Evolutionary conservation across 2,113 vertebrate genomes (phyloP), one percentile per base, ranked within the genome.

Genomic region (Toxostoma redivivum): DNA sequence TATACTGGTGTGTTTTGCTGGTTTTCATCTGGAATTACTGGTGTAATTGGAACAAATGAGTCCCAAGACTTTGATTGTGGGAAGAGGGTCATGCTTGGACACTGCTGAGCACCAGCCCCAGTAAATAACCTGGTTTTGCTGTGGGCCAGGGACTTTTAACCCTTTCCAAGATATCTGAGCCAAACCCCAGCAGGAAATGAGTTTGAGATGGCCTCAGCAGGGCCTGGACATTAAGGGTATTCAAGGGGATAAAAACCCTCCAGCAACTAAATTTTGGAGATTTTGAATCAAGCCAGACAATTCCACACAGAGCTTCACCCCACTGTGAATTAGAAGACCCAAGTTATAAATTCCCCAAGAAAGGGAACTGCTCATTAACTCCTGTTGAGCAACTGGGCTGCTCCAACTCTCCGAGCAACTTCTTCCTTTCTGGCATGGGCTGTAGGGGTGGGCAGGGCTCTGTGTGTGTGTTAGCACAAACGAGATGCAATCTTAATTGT

Each of bases 241-340:
- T 30, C 15, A 42, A 48, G 4, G 0, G 2, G 4, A 2, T 5
- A 0, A 3, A 33, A 44, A 2, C 5, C 31, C 42, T 48, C 12
- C 37, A 92, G 50, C 37, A 86, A 20, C 8, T 5, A 38, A 44
- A 5, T 14, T 72, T 45, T 79, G 45, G 16, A 54, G 48, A 18
- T 85, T 88, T 91, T 73, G 57, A 57, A 18, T 85, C 28, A 57
- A 12, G 21, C 2, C 15, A 57, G 21, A 13, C 20, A n/a, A 27
- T 35, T 5, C 6, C 61, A 60, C 30, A 31, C 30, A 40, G 57
- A 90, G 48, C 51, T 76, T 65, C 56, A 82, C 28, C 38, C 18
- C 35, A 7, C 58, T 14, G 24, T 7, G 27, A 51, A 50, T 81
- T 20, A n/a, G 48, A 76, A 89, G 31, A 64, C 2, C 6, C 82